Base-by-base conservation (phyloP, 64 coral and sea anemone species). In the Exaiptasia diaphana region DNA sequence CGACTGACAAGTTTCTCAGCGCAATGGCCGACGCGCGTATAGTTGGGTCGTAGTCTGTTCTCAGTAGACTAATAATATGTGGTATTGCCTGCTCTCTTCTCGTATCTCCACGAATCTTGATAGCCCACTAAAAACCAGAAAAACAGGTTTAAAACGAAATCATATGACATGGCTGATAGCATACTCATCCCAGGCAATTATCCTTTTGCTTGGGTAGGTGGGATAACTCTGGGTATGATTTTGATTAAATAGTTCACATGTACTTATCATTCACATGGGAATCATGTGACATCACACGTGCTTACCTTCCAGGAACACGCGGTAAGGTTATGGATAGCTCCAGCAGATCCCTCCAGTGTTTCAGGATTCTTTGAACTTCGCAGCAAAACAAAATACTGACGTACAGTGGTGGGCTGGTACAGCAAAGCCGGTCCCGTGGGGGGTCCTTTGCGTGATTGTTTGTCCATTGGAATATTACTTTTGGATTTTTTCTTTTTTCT, bases 291-390 rank as follows among this genome's bases (percentile, higher is more conserved):
- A n/a, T n/a, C n/a, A n/a, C n/a, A n/a, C n/a, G n/a, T n/a, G n/a
- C 61, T 45, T 35, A 95, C 91, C 71, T 95, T 95, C 91, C 91
- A 95, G 9, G 91, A 95, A 25, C 91, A 95, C 13, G 91, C 91
- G 1, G 91, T 95, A 18, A 95, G 68, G 91, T 95, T 95, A 50
- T 95, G 91, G 20, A 95, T 39, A 13, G 91, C 91, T 32, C 91
- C 91, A 18, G 91, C 86, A 7, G 86, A 84, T 0, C 91, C 91
- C 35, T 95, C 91, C 3, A 95, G 69, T 4, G 86, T 95, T 25
- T 95, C 91, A 23, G 67, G 75, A 22, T 95, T 95, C 26, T 95
- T 90, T 0, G 91, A 73, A 30, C 82, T 88, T 26, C 70, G 44
- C 52, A 95, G 14, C 23, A 95, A 38, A 25, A 83, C 61, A 38